Base-by-base conservation (phyloP, 92 coral and sea anemone genomes). In the Zoanthus sansibaricus region DNA sequence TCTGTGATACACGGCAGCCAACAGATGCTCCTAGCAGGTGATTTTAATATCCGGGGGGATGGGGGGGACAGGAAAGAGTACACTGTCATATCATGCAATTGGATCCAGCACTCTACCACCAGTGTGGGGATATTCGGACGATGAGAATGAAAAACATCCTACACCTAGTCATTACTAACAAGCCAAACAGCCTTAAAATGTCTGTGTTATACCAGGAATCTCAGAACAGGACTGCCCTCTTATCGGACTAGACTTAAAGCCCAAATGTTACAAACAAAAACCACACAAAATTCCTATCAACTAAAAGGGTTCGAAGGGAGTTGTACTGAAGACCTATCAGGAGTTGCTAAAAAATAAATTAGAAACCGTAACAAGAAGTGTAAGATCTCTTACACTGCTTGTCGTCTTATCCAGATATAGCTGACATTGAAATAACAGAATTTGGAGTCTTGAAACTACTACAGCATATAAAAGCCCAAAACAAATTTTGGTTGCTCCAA, bases 31-130 rank as follows among this genome's bases (percentile, higher is more conserved):
- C 54, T 72, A 44, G 76, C 51, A 12, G 76, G 76, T 11, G 76
- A 72, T 42, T 72, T 16, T 44, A 72, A 72, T 15, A 42, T 37
- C 78, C 95, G 88, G 11, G 92, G 92, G 0, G 88, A 93, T n/a
- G n/a, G 25, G 25, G 25, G 25, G 95, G 95, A 90, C 76, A 90
- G 91, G 95, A 49, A 77, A 71, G 51, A 83, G 8, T 77, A 93
- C 61, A 83, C 73, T 67, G 77, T 90, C 7, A 90, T 83, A 61
- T 52, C 83, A 5, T 93, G 92, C 82, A 25, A 83, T 46, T 59
- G 25, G 25, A 85, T 70, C 88, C 87, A 31, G 18, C 77, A 5
- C 80, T 93, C 5, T 89, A 91, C 49, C 68, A 54, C 89, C 87
- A 86, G n/a, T 93, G 91, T 86, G 92, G 94, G 59, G 96, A 93